These are phyloP conservation scores for Corbicula japonica DNA, from an alignment of 2,888 invertebrate species.

Conservation along the genomic window DNA sequence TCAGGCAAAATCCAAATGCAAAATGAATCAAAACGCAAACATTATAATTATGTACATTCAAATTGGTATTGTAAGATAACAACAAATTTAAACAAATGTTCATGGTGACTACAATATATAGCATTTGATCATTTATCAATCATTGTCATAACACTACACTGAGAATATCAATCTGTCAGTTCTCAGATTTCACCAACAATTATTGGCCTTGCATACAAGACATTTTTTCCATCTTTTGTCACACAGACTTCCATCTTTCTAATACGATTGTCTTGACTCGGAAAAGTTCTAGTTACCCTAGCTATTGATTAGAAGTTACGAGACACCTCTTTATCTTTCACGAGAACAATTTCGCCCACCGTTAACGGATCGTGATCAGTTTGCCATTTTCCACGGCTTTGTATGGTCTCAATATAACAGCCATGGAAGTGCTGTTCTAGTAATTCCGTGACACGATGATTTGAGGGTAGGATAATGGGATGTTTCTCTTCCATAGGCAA, in stretches of 20 bases:
- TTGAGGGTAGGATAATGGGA: constrained; percentile 12
- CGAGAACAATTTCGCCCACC: constrained; percentile 39
- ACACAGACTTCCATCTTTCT: constrained; percentile 41
- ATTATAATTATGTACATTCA: too few relatives aligned
- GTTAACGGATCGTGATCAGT: constrained; percentile 3
- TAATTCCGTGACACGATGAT: background rate
- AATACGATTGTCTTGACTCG: constrained; percentile 27
- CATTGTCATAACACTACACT: too few relatives aligned
- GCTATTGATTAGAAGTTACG: constrained; percentile 44
- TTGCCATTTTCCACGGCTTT: constrained; percentile 21
- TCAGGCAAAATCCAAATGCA: too few relatives aligned
- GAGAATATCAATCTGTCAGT: background rate
- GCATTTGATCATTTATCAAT: too few relatives aligned
- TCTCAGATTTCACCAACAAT: constrained; percentile 5
- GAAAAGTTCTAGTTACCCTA: constrained; percentile 26
- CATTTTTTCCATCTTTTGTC: too few relatives aligned
- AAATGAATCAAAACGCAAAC: too few relatives aligned
- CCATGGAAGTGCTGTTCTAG: constrained; percentile 42
- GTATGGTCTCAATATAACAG: too few relatives aligned
- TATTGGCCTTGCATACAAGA: background rate
- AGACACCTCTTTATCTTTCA: constrained; percentile 37
- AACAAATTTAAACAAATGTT: too few relatives aligned
- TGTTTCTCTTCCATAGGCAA: constrained; percentile 12
- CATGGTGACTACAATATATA: too few relatives aligned
- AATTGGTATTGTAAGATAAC: too few relatives aligned